Percentiles rank a stretch among this genome's conserved stretches.
phyloP scores from a whole-genome alignment of 2,797 vertebrate species.

The Uromys caudimaculatus region DNA sequence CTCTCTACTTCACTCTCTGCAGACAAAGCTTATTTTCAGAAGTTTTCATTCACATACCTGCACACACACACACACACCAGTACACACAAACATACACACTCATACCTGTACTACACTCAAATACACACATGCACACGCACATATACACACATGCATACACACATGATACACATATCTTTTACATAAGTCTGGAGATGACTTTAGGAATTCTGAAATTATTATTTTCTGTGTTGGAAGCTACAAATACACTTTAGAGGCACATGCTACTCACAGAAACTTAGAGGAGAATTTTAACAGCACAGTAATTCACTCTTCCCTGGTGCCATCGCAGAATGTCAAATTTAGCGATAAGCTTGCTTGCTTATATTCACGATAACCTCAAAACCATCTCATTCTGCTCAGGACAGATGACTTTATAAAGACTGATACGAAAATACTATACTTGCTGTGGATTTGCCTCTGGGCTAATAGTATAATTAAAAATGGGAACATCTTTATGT shows the following conservation, averaged over 20 bases:
- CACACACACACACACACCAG: neutral
- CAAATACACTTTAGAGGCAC: neutral
- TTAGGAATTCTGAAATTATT: neutral
- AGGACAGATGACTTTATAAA: neutral
- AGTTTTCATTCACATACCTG: neutral
- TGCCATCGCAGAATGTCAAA: too few relatives aligned
- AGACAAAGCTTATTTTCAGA: neutral
- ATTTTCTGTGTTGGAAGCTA: neutral
- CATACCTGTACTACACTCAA: neutral
- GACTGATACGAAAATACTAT: neutral
- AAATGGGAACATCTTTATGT: neutral
- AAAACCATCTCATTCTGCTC: neutral
- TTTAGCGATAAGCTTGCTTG: neutral
- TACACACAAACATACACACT: neutral
- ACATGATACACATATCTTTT: neutral
- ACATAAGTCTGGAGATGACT: neutral
- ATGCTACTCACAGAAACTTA: neutral
- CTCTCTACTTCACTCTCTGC: neutral
- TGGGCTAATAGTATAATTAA: neutral
- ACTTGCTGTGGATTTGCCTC: neutral
- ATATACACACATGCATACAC: neutral
- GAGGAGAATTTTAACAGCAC: neutral
- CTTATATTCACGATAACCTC: neutral
- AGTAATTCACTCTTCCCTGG: neutral
- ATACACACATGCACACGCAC: neutral